Conservation (phyloP, 2,888 invertebrate species). For the Poecilobothrus nobilitatus region DNA sequence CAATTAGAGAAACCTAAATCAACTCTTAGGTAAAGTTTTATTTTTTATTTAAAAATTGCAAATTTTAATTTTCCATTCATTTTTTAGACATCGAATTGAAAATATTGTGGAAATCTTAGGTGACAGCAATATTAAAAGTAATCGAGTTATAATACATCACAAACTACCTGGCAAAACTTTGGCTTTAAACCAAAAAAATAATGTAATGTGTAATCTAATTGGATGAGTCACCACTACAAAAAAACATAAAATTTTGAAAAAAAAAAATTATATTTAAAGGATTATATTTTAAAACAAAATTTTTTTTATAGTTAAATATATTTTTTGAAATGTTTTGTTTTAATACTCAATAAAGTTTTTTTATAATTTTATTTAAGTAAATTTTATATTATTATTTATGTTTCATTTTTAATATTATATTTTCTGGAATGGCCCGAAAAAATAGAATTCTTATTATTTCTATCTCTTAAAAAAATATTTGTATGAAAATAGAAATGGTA, state of each 20-base stretch:
- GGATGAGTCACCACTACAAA: too few relatives aligned
- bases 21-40: conserved; percentile 47
- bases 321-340: too few relatives aligned
- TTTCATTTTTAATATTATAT: too few relatives aligned
- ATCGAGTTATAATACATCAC: conserved; percentile 43
- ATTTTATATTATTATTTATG: too few relatives aligned
- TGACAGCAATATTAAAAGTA: background rate
- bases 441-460: too few relatives aligned
- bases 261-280: too few relatives aligned
- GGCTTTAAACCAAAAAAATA: conserved; percentile 67
- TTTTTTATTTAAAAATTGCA: too few relatives aligned
- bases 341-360: too few relatives aligned
- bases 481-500: too few relatives aligned
- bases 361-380: too few relatives aligned
- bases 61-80: conserved; percentile 10
- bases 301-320: background rate
- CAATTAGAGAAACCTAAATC: conserved; percentile 62
- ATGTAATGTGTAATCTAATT: conserved; percentile 60
- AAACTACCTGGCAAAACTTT: conserved; percentile 61
- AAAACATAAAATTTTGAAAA: background rate
- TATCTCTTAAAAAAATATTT: too few relatives aligned
- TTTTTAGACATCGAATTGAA: conserved; percentile 56
- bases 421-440: too few relatives aligned
- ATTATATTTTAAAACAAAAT: background rate
- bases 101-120: conserved; percentile 56